These are phyloP conservation scores for Ctenochaetus hawaiiensis DNA, from an alignment of 2,797 vertebrate species.

Conservation along the genomic window DNA sequence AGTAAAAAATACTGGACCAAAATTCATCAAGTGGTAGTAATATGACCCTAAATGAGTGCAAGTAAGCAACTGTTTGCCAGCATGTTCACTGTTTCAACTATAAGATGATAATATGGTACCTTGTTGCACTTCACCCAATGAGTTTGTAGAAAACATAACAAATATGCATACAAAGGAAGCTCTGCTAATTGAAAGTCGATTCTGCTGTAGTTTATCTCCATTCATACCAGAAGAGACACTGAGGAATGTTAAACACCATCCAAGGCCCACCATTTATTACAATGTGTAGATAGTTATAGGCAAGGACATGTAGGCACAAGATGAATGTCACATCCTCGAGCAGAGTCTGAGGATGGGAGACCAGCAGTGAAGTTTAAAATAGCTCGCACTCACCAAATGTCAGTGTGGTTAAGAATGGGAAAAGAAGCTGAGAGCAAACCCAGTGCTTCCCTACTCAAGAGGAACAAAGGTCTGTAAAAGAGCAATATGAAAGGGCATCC, in stretches of 20 bases:
- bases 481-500: too few species aligned
- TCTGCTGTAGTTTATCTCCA: background rate
- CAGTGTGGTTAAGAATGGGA: background rate
- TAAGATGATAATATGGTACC: background rate
- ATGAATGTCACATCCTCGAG: conserved; percentile 17
- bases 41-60: background rate
- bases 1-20: background rate
- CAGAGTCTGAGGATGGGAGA: background rate
- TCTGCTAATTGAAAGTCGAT: background rate
- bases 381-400: conserved; percentile 6
- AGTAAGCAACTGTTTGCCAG: background rate
- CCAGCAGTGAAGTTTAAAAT: conserved; percentile 13
- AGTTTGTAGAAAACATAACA: too few species aligned
- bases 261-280: background rate
- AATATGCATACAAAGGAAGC: background rate
- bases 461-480: background rate
- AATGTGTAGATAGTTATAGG: conserved; percentile 5
- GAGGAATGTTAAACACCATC: background rate
- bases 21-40: background rate
- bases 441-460: background rate
- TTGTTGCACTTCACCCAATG: background rate
- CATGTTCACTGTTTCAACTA: background rate
- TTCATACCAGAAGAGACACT: conserved; percentile 6
- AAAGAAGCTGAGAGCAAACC: background rate
- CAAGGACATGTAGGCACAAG: conserved; percentile 29